Evolutionary conservation across 2,888 invertebrate species (phyloP).

Genomic region (Gymnocheta viridis): DNA sequence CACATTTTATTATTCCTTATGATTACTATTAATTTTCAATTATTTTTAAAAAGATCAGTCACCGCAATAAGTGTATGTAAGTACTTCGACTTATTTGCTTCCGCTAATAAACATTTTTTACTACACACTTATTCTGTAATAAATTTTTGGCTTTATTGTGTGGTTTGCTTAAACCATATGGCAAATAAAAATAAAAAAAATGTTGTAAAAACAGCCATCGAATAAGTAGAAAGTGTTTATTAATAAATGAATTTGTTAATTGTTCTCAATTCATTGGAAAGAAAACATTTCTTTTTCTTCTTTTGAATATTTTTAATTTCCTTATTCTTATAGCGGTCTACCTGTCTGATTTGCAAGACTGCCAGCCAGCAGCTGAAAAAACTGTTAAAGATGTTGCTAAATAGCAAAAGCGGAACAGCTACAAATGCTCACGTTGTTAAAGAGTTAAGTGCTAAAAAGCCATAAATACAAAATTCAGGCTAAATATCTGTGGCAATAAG

Average conservation of each 20-base stretch:
- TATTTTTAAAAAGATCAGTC: constrained; percentile 7
- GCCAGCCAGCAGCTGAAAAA: not conserved
- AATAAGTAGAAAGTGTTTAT: constrained; percentile 48
- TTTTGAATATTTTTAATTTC: not conserved
- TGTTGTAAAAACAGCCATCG: constrained; percentile 8
- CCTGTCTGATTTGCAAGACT: not conserved
- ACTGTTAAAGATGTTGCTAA: constrained; percentile 15
- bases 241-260: constrained; percentile 51
- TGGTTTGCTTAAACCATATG: constrained; percentile 27
- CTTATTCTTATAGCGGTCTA: not conserved
- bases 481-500: too few relatives aligned
- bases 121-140: not conserved
- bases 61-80: not conserved
- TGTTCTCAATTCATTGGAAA: constrained; percentile 55
- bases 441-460: not conserved
- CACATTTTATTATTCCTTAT: not conserved
- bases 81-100: not conserved
- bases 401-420: constrained; percentile 36
- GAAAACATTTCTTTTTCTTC: not conserved
- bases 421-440: constrained; percentile 21
- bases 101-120: constrained; percentile 10
- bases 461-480: not conserved
- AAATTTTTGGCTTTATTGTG: not conserved
- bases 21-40: not conserved
- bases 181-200: constrained; percentile 21